phyloP scores from a whole-genome alignment of 1,140 invertebrate species.

The Stegodyphus mimosarum region DNA sequence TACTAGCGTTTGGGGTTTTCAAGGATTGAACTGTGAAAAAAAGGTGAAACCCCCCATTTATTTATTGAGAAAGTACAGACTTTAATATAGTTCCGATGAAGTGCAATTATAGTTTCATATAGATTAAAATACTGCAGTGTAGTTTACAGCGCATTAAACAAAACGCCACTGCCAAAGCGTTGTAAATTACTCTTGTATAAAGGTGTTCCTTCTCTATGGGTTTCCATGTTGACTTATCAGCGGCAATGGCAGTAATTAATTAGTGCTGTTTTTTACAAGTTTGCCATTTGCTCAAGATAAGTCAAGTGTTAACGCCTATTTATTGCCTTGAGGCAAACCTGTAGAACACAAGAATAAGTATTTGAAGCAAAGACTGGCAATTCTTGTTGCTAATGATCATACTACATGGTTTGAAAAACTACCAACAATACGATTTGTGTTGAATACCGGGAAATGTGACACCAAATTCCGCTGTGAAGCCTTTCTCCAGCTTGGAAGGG shows the following conservation, averaged over 20 bases:
- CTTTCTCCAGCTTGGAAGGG: constrained; percentile 4
- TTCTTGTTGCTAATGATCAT: not conserved
- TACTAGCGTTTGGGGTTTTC: too few relatives aligned
- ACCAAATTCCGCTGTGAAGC: not conserved
- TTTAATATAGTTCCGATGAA: too few relatives aligned
- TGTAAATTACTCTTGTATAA: constrained; percentile 26
- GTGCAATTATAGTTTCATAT: too few relatives aligned
- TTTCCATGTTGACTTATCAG: constrained; percentile 9
- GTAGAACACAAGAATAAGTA: constrained; percentile 3
- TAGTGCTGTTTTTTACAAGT: not conserved
- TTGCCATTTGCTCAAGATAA: not conserved
- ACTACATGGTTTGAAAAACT: not conserved
- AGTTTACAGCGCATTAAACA: not conserved
- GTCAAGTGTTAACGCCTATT: constrained; percentile 1
- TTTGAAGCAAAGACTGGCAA: not conserved
- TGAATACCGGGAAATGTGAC: not conserved
- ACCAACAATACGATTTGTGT: not conserved
- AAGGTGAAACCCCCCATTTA: too few relatives aligned
- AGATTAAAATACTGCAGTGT: too few relatives aligned
- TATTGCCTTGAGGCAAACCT: not conserved
- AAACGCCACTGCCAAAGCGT: constrained; percentile 16
- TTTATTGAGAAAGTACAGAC: too few relatives aligned
- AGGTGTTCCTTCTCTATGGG: constrained; percentile 19
- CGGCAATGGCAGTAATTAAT: constrained; percentile 32
- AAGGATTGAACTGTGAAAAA: too few relatives aligned